phyloP scores from a whole-genome alignment of 1,140 invertebrate genomes.

The Conopomorpha cramerella region DNA sequence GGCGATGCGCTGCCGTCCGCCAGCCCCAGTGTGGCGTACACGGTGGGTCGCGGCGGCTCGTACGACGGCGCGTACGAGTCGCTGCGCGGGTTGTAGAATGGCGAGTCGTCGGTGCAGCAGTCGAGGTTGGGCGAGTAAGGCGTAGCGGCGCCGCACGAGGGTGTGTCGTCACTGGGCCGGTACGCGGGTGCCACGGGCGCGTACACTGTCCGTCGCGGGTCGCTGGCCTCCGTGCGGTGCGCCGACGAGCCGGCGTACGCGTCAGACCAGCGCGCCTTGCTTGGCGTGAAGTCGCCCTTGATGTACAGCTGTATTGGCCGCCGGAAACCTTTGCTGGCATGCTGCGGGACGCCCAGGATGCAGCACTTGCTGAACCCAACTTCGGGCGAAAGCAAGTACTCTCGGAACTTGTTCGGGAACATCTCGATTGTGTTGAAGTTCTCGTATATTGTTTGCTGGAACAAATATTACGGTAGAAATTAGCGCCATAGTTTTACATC shows the following conservation, averaged over 20 bases:
- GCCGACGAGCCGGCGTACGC: constrained; percentile 49
- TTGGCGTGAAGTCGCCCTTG: constrained; percentile 68
- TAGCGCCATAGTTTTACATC: too few relatives aligned
- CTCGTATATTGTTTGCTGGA: constrained; percentile 83
- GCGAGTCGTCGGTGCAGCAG: constrained; percentile 44
- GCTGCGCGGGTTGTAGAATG: constrained; percentile 57
- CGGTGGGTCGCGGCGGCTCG: constrained; percentile 45
- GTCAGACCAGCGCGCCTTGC: constrained; percentile 53
- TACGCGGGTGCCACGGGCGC: constrained; percentile 64
- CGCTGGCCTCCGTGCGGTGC: constrained; percentile 40
- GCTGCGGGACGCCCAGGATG: constrained; percentile 79
- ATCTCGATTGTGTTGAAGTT: constrained; percentile 88
- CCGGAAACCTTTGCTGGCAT: constrained; percentile 88
- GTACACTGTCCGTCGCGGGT: constrained; percentile 62
- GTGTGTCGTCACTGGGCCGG: constrained; percentile 52
- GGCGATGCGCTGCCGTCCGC: constrained; percentile 34
- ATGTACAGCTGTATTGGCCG: constrained; percentile 85
- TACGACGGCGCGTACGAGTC: constrained; percentile 55
- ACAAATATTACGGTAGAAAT: too few relatives aligned
- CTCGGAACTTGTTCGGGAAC: constrained; percentile 86
- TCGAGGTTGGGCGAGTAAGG: constrained; percentile 51
- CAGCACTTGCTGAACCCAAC: constrained; percentile 91
- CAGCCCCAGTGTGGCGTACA: constrained; percentile 50
- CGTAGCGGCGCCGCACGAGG: constrained; percentile 47
- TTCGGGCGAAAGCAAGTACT: constrained; percentile 86